These are phyloP conservation scores for Armadillidium nasatum DNA, from an alignment of 1,140 invertebrate genomes.

Conservation along the genomic window DNA sequence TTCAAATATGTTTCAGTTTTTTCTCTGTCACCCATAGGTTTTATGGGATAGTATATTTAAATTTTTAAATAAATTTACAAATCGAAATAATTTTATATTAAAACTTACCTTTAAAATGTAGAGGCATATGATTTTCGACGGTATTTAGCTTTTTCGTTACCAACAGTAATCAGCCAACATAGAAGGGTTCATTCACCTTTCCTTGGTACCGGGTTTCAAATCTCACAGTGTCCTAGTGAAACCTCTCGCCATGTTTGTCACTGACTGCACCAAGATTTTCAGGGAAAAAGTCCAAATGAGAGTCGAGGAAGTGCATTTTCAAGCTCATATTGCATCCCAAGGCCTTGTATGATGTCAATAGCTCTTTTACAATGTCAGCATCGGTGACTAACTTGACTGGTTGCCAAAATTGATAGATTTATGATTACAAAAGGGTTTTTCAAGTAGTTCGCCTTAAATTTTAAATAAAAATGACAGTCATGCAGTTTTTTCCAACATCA, in stretches of 20 bases:
- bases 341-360: neutral
- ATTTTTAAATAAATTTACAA: constrained; percentile 14
- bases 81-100: constrained; percentile 1
- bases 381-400: too few species aligned
- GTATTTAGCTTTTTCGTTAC: constrained; percentile 17
- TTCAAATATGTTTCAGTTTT: neutral
- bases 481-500: neutral
- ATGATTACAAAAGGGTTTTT: too few species aligned
- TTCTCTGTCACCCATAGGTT: neutral
- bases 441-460: neutral
- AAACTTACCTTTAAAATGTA: constrained; percentile 25
- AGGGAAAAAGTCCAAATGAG: constrained; percentile 23
- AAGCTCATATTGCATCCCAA: constrained; percentile 14
- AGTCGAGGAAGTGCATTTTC: constrained; percentile 11
- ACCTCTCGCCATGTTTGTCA: neutral
- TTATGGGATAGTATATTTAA: constrained; percentile 17
- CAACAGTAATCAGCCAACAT: neutral
- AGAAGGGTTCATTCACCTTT: neutral
- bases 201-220: constrained; percentile 21
- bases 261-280: constrained; percentile 7
- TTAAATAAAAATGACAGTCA: neutral
- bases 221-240: neutral
- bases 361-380: neutral
- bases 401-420: too few species aligned
- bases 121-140: constrained; percentile 14